phyloP scores from a whole-genome alignment of 1,140 invertebrate species.

The Polyergus mexicanus region DNA sequence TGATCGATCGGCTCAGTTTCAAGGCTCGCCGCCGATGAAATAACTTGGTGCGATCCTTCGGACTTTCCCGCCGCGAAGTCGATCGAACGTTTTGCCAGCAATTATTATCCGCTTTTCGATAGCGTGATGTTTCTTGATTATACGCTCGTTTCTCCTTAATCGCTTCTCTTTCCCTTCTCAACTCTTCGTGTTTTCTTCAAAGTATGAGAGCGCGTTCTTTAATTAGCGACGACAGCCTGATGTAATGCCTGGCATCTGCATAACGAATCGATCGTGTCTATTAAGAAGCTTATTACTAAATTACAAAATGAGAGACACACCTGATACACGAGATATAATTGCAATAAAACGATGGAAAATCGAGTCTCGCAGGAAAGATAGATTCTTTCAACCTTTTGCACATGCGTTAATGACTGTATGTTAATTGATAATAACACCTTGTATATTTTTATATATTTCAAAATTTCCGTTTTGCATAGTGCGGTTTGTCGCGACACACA shows the following conservation, averaged over 20 bases:
- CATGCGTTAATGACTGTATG: no score
- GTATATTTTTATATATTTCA: not conserved
- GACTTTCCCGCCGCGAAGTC: conserved; percentile 1
- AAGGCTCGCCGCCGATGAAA: conserved; percentile 34
- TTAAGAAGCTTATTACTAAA: conserved; percentile 43
- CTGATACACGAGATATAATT: not conserved
- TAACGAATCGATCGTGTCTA: conserved; percentile 57
- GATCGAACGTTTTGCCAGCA: conserved; percentile 19
- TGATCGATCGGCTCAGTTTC: conserved; percentile 45
- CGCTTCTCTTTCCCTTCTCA: not conserved
- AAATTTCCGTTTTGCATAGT: not conserved
- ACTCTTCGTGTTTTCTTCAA: not conserved
- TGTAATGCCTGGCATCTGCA: conserved; percentile 67
- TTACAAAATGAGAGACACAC: conserved; percentile 1
- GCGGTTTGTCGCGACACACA: not conserved
- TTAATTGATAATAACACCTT: no score
- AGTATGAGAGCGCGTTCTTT: conserved; percentile 18
- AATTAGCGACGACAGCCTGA: conserved; percentile 50
- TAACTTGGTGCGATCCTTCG: conserved; percentile 28
- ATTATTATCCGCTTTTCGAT: conserved; percentile 28
- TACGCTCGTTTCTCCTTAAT: conserved; percentile 9
- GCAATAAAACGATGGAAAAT: conserved; percentile 49
- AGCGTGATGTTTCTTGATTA: conserved; percentile 34
- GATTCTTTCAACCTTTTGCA: no score
- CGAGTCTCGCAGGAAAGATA: conserved; percentile 54